phyloP scores from a whole-genome alignment of 2,113 vertebrate genomes.

The Falcunculus frontatus region DNA sequence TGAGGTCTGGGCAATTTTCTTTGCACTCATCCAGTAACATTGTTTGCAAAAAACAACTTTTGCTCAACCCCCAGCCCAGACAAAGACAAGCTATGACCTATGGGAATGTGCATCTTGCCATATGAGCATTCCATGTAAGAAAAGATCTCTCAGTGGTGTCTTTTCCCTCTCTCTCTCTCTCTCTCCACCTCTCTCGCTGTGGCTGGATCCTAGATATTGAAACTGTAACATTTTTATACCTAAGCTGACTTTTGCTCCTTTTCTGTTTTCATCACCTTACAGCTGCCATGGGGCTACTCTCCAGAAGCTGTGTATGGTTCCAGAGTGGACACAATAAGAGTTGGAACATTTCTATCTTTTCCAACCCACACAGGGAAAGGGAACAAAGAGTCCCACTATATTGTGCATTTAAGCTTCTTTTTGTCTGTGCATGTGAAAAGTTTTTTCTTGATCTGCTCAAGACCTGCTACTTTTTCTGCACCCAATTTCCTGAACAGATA shows the following conservation, averaged over 20 bases:
- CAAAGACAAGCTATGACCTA: background rate
- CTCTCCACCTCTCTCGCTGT: no score
- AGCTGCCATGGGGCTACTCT: background rate
- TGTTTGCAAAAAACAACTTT: background rate
- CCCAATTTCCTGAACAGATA: background rate
- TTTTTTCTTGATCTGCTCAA: background rate
- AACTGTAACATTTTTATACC: background rate
- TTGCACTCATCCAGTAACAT: background rate
- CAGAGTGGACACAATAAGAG: background rate
- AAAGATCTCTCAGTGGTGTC: background rate
- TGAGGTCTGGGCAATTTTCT: background rate
- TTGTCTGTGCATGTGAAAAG: background rate
- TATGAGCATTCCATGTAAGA: background rate
- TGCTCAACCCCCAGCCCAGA: background rate
- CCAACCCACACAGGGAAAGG: background rate
- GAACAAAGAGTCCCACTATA: background rate
- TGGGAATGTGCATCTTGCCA: background rate
- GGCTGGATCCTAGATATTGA: background rate
- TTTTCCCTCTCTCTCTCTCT: accelerated
- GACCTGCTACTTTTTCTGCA: background rate
- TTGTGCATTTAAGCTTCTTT: background rate
- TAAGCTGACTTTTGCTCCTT: background rate
- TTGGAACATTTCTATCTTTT: background rate
- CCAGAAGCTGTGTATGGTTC: background rate
- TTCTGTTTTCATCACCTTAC: background rate